These are phyloP conservation scores for Columba guinea DNA, from an alignment of 2,797 vertebrate species.

Conservation along the genomic window DNA sequence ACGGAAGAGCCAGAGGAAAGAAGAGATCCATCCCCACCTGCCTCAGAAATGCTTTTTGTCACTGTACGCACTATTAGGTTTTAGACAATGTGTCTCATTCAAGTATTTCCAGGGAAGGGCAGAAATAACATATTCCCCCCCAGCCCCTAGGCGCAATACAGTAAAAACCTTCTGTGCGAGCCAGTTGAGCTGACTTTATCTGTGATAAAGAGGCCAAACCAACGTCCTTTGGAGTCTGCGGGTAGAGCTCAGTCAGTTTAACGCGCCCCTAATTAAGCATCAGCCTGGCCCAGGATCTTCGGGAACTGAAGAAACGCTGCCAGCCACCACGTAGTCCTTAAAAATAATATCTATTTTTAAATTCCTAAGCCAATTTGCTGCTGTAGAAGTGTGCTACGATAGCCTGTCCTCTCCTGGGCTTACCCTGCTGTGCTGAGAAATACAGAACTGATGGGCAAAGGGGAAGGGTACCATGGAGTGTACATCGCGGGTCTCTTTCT, in stretches of 20 bases:
- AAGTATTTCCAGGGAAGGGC: constrained; percentile 83
- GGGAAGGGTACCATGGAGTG: constrained; percentile 46
- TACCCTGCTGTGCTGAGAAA: background rate
- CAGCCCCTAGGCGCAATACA: constrained; percentile 74
- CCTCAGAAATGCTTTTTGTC: constrained; percentile 53
- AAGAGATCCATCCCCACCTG: constrained; percentile 4
- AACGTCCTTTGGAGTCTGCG: background rate
- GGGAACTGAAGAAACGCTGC: background rate
- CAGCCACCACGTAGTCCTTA: background rate
- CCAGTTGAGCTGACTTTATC: background rate
- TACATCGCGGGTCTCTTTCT: constrained; percentile 38
- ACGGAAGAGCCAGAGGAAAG: constrained; percentile 8
- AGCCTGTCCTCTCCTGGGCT: background rate
- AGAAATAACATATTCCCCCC: constrained; percentile 78
- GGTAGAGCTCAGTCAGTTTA: background rate
- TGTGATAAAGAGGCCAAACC: background rate
- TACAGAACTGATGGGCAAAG: background rate
- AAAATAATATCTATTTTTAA: background rate
- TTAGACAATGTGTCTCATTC: constrained; percentile 81
- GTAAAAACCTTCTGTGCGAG: constrained; percentile 52
- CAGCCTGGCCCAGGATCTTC: background rate
- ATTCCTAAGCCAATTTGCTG: background rate
- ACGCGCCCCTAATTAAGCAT: background rate
- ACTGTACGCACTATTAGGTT: constrained; percentile 65
- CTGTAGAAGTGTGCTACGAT: background rate